Base-by-base conservation (phyloP, 2,888 invertebrate genomes). In the Luperina nickerlii region DNA sequence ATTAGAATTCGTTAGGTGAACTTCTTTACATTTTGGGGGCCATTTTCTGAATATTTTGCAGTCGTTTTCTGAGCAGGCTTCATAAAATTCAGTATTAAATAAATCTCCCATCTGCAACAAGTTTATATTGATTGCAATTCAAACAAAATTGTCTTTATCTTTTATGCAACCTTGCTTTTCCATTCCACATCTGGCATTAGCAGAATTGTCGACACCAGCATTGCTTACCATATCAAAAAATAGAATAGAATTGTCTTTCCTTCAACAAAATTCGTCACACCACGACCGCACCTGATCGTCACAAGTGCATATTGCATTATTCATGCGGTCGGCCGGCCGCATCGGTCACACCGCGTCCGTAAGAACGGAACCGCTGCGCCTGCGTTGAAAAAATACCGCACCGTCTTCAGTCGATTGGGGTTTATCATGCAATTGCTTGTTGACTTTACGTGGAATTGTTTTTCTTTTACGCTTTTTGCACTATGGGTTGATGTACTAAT, bases 231-330 rank as follows among this genome's bases (percentile, higher is more conserved):
- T 7, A 60, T 13, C 6, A 18, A 32, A 68, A 1, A 24, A 7
- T 48, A n/a, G n/a, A 60, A 60, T 60, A n/a, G 11, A 15, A 24
- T 27, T 11, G 20, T 38, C 5, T 65, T 63, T 42, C 1, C 1
- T 20, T 0, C 15, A 27, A 7, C 65, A 66, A 57, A 45, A 74
- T 91, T 90, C 89, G 80, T 42, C 88, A 76, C 71, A 87, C 51
- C 13, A 63, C 69, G 70, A 27, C 88, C 70, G 87, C 77, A 86
- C 82, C 0, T 67, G 74, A 81, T 83, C 88, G 90, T 90, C 90
- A 88, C 91, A 92, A 92, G 90, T 90, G 91, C 90, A 90, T 84
- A 79, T 89, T 92, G 90, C 91, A 93, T 94, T 92, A 94, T 94
- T 92, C 92, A 94, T 93, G 90, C 87, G 89, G 84, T 86, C 92